Base-by-base conservation (phyloP, 2,797 vertebrate species). In the Masticophis lateralis region DNA sequence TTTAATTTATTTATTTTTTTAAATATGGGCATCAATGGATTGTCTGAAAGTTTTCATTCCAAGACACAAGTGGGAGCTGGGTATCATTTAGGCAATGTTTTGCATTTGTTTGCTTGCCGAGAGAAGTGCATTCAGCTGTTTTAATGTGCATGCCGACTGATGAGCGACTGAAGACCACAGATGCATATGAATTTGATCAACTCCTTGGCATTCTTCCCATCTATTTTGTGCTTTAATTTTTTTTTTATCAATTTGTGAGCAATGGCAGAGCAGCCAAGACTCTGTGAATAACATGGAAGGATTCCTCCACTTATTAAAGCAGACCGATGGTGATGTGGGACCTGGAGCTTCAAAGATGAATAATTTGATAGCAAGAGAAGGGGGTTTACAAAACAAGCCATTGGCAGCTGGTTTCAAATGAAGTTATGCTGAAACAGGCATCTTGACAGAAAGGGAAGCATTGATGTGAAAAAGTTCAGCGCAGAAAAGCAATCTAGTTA, bases 291-390 rank as follows among this genome's bases (percentile, higher is more conserved):
- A 59, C 61, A 83, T 18, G 37, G 43, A 88, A 32, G 27, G n/a
- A 43, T 60, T 37, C 47, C 43, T 63, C n/a, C 22, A 28, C 63
- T 2, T 89, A 79, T 89, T 32, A 79, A 63, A 51, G n/a, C 55
- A 61, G 55, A 32, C 2, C 27, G 88, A 43, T 27, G 57, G 83
- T 1, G 32, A 7, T 51, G 16, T 69, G 37, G 57, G 11, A 22
- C 25, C 10, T 4, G 51, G 37, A n/a, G 32, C 27, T 69, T 91
- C 89, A 69, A n/a, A 47, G 20, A 5, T 13, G 37, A 43, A 22
- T 2, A 92, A n/a, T 94, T 94, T 79, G 95, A 96, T 28, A 28
- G 61, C 0, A 90, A 63, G 43, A 96, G 91, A 92, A 93, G 94
- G 88, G 94, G 94, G 28, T 10, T 92, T 86, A 57, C 90, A 91